A percentile compares a stretch with the other conserved stretches of the same genome.
phyloP scores from a whole-genome alignment of 2,888 invertebrate genomes.

The Toxonevra muliebris region DNA sequence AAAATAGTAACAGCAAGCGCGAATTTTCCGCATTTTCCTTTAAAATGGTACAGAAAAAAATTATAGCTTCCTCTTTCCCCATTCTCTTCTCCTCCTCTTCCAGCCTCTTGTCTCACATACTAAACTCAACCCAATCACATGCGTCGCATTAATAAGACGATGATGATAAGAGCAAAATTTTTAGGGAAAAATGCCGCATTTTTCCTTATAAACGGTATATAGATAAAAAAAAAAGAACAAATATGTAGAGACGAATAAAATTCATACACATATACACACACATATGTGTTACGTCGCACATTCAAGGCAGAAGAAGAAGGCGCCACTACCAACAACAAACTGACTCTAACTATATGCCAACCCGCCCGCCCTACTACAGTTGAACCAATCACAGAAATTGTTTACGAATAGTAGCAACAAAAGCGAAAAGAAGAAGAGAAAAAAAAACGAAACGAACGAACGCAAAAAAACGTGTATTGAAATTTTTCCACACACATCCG shows the following conservation, averaged over 20 bases:
- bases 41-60: conserved; percentile 10
- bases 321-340: conserved; percentile 22
- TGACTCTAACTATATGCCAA: background rate
- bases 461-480: conserved; percentile 3
- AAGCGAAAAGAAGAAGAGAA: conserved; percentile 42
- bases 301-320: conserved; percentile 6
- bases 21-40: conserved; percentile 55
- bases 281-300: background rate
- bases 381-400: conserved; percentile 61
- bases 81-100: no score
- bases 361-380: conserved; percentile 38
- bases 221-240: conserved; percentile 28
- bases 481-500: background rate
- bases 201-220: conserved; percentile 29
- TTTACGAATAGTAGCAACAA: conserved; percentile 58
- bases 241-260: background rate
- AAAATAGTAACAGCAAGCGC: conserved; percentile 43
- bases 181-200: conserved; percentile 16
- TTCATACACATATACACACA: conserved; percentile 3
- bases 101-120: background rate
- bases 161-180: background rate
- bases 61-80: background rate
- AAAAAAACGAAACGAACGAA: conserved; percentile 18
- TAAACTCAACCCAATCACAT: conserved; percentile 18
- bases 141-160: conserved; percentile 23